A percentile compares a stretch with the other conserved stretches of the same genome.
Conservation (phyloP, 2,797 vertebrate species). For the Hyperoplus lanceolatus region DNA sequence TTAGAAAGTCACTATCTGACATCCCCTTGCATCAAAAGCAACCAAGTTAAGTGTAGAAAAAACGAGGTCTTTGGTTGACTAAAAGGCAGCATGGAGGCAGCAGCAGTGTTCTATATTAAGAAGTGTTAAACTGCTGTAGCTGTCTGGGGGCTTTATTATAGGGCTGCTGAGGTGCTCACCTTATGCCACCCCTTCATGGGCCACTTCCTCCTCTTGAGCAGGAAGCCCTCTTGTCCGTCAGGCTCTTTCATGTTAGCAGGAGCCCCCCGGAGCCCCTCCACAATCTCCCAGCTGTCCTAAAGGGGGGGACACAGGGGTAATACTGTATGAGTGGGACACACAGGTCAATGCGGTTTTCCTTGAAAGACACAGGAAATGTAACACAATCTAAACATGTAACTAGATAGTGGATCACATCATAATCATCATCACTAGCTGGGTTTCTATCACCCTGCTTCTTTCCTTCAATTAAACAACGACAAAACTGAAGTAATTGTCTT, state of each 20-base stretch:
- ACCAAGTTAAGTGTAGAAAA: conserved; percentile 1
- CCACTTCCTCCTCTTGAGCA: conserved; percentile 98
- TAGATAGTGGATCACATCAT: not conserved
- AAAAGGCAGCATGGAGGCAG: conserved; percentile 3
- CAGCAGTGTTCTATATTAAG: conserved; percentile 25
- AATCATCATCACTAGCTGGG: no score
- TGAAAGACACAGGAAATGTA: not conserved
- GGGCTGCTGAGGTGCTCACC: conserved; percentile 79
- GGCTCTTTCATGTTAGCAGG: conserved; percentile 91
- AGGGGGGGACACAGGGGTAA: conserved; percentile 33
- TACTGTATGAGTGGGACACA: conserved; percentile 19
- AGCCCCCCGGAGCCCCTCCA: conserved; percentile 91
- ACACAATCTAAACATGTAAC: conserved; percentile 1
- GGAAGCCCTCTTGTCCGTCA: conserved; percentile 90
- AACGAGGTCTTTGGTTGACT: conserved; percentile 3
- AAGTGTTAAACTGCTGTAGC: not conserved
- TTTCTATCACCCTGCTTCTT: no score
- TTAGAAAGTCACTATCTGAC: not conserved
- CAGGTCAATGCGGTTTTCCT: not conserved
- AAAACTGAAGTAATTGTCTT: no score
- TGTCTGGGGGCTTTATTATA: conserved; percentile 5
- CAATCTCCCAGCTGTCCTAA: conserved; percentile 97
- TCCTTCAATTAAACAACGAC: no score
- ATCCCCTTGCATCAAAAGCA: conserved; percentile 2
- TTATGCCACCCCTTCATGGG: conserved; percentile 99